Evolutionary conservation across 2,113 vertebrate species (phyloP), one percentile per base, ranked within the genome.

Genomic region (Alces alces): DNA sequence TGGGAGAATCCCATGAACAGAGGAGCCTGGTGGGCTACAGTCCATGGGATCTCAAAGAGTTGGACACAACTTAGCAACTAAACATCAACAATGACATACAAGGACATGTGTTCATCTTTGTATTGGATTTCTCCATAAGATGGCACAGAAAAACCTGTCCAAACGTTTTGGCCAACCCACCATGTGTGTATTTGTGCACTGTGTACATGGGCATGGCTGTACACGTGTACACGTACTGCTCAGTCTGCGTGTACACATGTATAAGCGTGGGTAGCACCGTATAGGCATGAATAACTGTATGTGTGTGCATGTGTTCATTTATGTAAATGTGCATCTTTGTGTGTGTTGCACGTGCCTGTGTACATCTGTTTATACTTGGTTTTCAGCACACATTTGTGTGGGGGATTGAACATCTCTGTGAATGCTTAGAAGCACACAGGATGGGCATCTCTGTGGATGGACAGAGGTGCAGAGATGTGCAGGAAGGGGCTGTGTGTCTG

Each of bases 291-390:
- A 21, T 36, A 8, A 45, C 47, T 23, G 16, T 3, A 16, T 25
- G 0, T 12, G 7, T 23, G 1, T 5, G 78, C 19, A 0, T 0
- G 19, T 25, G 25, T 23, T 33, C 16, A 30, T 27, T 39, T n/a
- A 5, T 1, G n/a, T 21, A 2, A 1, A 7, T 0, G 15, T 23
- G 25, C 16, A 0, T 8, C 7, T 36, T 2, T 27, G 13, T 7
- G n/a, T 14, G 3, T n/a, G n/a, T 50, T 19, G 12, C 25, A 0
- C 0, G 52, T 19, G 47, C 11, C 73, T 4, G 13, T n/a, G 86
- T 11, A 2, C 28, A 13, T 45, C 57, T 17, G 33, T 25, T 21
- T 25, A 14, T 2, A 5, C 84, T 47, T 76, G 45, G 50, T 52
- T 45, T 54, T 70, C 79, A 7, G 50, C 1, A 50, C 64, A 21